Base-by-base conservation (phyloP, 2,888 invertebrate species). In the Philhelius pedissequus region DNA sequence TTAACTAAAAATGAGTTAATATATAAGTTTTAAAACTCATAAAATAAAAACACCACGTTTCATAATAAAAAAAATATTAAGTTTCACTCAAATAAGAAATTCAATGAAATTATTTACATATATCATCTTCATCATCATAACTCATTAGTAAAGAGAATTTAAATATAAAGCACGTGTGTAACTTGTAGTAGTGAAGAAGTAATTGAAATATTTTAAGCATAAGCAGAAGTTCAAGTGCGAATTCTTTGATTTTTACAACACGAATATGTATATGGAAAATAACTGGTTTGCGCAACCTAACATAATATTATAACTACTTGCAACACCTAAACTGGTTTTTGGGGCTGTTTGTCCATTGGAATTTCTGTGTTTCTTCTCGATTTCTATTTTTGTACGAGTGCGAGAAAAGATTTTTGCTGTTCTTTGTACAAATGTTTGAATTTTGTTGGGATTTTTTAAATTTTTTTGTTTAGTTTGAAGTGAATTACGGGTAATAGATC, bases 101-200 rank as follows among this genome's bases (percentile, higher is more conserved):
- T 56, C 69, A 74, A 43, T 30, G 27, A 60, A 54, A 54, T 35
- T 18, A 62, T 62, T 27, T 62, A 18, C 30, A 62, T 60, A n/a
- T n/a, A n/a, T n/a, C n/a, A n/a, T n/a, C n/a, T n/a, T n/a, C 40
- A 60, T 40, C 60, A 25, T 60, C 62, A 43, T 35, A 62, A 62
- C n/a, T 62, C 32, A 56, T 32, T 32, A 11, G 45, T 4, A 11
- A 48, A 48, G 20, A 13, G 27, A 54, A 32, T 32, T 54, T 18
- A 20, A 32, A 32, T 1, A 60, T 25, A 54, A 64, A 76, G 69
- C 83, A 83, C 83, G 83, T 83, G 83, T n/a, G n/a, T n/a, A n/a
- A n/a, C n/a, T n/a, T n/a, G n/a, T n/a, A n/a, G n/a, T 52, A 70
- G 64, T 74, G 69, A 75, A 11, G 15, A 62, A 62, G 66, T 78